These are phyloP conservation scores for Anableps anableps DNA, from an alignment of 2,797 vertebrate genomes.

Conservation along the genomic window DNA sequence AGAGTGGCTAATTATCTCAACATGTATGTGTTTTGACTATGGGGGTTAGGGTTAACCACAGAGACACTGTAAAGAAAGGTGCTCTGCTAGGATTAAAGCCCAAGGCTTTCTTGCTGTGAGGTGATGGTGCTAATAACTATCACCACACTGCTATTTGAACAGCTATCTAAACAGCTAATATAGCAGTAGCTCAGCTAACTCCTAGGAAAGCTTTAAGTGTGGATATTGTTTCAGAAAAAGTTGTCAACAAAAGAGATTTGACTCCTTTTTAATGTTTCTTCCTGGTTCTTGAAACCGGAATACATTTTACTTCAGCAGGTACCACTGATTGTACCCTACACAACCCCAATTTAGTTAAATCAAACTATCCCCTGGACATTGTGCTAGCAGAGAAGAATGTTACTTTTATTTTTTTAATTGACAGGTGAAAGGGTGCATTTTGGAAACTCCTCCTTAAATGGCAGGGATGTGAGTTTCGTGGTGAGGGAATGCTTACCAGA, in stretches of 20 bases:
- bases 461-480: constrained; percentile 59
- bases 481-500: constrained; percentile 79
- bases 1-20: no score
- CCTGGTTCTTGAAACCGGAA: neutral
- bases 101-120: neutral
- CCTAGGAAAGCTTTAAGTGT: neutral
- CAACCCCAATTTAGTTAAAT: neutral
- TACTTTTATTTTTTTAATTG: constrained; percentile 30
- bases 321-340: no score
- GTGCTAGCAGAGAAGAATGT: neutral
- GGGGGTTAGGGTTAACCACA: no score
- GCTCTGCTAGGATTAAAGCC: no score
- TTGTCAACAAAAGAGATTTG: neutral
- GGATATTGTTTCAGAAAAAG: neutral
- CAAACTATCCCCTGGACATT: neutral
- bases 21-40: no score
- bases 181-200: neutral
- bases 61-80: no score
- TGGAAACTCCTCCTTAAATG: constrained; percentile 66
- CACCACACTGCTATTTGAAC: neutral
- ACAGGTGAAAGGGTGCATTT: constrained; percentile 75
- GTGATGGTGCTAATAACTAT: neutral
- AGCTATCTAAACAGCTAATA: neutral
- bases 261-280: neutral
- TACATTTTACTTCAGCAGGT: neutral